Evolutionary conservation across 2,797 vertebrate species (phyloP).

Genomic region (Girardinus metallicus): DNA sequence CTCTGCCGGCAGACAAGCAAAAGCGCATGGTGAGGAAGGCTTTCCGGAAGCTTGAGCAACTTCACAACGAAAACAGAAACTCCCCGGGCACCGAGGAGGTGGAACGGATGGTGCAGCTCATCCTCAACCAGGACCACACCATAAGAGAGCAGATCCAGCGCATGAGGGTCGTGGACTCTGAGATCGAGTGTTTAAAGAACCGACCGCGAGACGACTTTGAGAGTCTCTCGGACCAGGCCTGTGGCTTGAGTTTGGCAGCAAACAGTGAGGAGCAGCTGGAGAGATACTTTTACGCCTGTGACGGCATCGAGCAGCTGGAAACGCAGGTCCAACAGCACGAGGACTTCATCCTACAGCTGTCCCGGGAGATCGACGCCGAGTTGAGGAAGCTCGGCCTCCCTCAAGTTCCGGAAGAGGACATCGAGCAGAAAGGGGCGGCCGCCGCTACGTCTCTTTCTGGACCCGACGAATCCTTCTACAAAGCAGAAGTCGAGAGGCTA

Average conservation of each 20-base stretch:
- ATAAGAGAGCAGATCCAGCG: constrained; percentile 91
- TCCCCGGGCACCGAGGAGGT: constrained; percentile 83
- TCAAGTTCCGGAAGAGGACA: constrained; percentile 14
- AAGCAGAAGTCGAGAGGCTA: constrained; percentile 78
- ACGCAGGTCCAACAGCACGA: constrained; percentile 83
- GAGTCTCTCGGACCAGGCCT: constrained; percentile 11
- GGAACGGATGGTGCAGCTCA: constrained; percentile 88
- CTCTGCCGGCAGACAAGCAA: constrained; percentile 88
- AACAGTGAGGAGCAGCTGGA: constrained; percentile 68
- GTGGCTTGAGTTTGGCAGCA: constrained; percentile 8
- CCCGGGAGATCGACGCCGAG: constrained; percentile 88
- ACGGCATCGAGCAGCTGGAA: constrained; percentile 85
- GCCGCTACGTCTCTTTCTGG: constrained; percentile 51
- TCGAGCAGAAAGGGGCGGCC: constrained; percentile 54
- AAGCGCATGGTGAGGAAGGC: constrained; percentile 94
- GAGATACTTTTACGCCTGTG: constrained; percentile 78
- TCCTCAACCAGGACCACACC: constrained; percentile 92
- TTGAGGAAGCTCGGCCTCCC: constrained; percentile 63
- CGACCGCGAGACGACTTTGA: constrained; percentile 31
- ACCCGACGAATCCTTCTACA: constrained; percentile 46
- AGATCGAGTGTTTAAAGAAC: constrained; percentile 86
- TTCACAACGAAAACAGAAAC: constrained; percentile 83
- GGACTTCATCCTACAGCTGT: constrained; percentile 86
- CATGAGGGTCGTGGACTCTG: constrained; percentile 89
- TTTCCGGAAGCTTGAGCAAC: constrained; percentile 93